Evolutionary conservation across 2,888 invertebrate genomes (phyloP).

Genomic region (Athalia circularis): DNA sequence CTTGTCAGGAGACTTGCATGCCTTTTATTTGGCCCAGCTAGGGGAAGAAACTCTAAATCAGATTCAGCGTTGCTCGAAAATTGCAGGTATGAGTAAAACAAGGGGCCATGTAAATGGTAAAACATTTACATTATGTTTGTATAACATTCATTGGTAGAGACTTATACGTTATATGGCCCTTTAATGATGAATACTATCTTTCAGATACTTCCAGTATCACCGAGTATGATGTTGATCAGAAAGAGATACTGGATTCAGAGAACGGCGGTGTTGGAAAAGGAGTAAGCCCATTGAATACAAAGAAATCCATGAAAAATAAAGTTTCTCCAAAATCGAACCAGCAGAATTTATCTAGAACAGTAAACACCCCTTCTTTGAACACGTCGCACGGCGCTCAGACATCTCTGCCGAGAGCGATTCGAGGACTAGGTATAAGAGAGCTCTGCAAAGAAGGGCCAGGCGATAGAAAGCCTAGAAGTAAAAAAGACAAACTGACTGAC

Average conservation of each 20-base stretch:
- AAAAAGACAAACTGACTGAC: slow-evolving; percentile 56
- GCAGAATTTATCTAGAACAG: slow-evolving; percentile 22
- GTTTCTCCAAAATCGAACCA: slow-evolving; percentile 8
- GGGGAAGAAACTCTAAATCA: slow-evolving; percentile 66
- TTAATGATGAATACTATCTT: not conserved
- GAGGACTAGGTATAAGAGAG: slow-evolving; percentile 39
- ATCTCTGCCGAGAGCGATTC: slow-evolving; percentile 31
- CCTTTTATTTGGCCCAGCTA: slow-evolving; percentile 71
- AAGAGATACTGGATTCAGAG: slow-evolving; percentile 1
- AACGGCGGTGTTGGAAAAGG: not conserved
- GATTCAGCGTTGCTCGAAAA: slow-evolving; percentile 58
- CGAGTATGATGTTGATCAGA: slow-evolving; percentile 21
- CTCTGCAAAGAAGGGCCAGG: slow-evolving; percentile 15
- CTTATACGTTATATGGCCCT: slow-evolving; percentile 3
- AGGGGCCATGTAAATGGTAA: slow-evolving; percentile 24
- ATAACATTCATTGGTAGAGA: not conserved
- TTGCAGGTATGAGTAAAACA: slow-evolving; percentile 18
- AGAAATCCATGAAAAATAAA: slow-evolving; percentile 11
- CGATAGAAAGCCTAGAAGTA: slow-evolving; percentile 25
- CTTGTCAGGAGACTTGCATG: slow-evolving; percentile 68
- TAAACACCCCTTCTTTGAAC: not conserved
- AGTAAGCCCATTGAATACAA: not conserved
- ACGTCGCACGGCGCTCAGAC: slow-evolving; percentile 13
- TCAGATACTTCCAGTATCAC: slow-evolving; percentile 17
- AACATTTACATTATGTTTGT: too few relatives aligned